Base-by-base conservation (phyloP, 2,113 vertebrate genomes). In the Leptodactylus fuscus region DNA sequence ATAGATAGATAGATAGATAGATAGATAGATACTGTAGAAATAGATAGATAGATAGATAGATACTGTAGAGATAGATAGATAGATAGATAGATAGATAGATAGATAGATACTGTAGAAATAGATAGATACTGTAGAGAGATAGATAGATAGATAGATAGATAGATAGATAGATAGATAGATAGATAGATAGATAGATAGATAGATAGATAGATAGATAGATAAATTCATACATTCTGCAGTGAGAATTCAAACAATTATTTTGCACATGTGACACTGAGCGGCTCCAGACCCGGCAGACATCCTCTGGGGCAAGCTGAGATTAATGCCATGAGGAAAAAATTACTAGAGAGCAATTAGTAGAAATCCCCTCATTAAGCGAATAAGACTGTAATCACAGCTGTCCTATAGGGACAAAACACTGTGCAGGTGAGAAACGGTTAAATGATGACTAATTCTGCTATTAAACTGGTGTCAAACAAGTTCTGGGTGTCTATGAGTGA, bases 311-410 rank as follows among this genome's bases (percentile, higher is more conserved):
- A 11, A 15, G 4, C 60, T 55, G 7, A 78, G 18, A 55, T 55
- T 78, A 67, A 55, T 79, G 9, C 49, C 53, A 38, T 24, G 13
- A n/a, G 76, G 75, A 20, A 38, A 79, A 29, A 41, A n/a, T 58
- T 41, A 24, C 51, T 41, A 38, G 51, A 79, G 9, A 60, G 32
- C 34, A 79, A 79, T 79, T 79, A 79, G 27, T n/a, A 41, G 76
- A n/a, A 79, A 58, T 58, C 76, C 27, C 24, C 51, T 78, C 76
- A 51, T 53, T 77, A 77, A 53, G 34, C 15, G 29, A 36, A 53
- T 53, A 53, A 34, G 32, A 55, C 18, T 78, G 29, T 32, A 55
- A 22, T 77, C 27, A 6, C 15, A 16, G 27, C 29, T 9, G 18
- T 20, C 49, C 48, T 22, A 34, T 51, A 55, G 49, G 20, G 49